Evolutionary conservation across 2,888 invertebrate species (phyloP).

Genomic region (Onchidella celtica): DNA sequence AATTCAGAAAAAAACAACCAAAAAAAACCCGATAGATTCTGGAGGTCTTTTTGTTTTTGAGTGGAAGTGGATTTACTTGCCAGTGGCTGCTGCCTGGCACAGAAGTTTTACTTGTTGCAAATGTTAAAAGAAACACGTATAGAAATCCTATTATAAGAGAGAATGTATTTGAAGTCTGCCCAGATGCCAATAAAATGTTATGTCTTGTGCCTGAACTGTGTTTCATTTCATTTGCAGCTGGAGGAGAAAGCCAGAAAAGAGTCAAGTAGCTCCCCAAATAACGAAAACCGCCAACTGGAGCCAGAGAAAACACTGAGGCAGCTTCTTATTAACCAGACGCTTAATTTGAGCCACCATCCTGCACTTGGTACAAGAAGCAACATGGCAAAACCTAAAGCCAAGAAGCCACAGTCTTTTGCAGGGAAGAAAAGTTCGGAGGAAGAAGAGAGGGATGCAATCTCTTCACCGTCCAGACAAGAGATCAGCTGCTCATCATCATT

Average conservation of each 20-base stretch:
- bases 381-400: slow-evolving; percentile 23
- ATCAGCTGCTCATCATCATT: slow-evolving; percentile 36
- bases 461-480: slow-evolving; percentile 15
- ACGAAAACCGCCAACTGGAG: slow-evolving; percentile 25
- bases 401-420: slow-evolving; percentile 19
- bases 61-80: too few species aligned
- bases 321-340: slow-evolving; percentile 24
- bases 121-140: too few species aligned
- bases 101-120: too few species aligned
- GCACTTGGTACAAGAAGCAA: slow-evolving; percentile 11
- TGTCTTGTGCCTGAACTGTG: not conserved
- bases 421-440: slow-evolving; percentile 13
- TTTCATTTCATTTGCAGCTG: slow-evolving; percentile 13
- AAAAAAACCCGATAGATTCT: too few species aligned
- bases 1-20: too few species aligned
- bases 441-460: not conserved
- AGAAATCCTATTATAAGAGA: too few species aligned
- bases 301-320: slow-evolving; percentile 36
- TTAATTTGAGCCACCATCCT: not conserved
- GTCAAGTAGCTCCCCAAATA: slow-evolving; percentile 11
- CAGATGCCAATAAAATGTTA: too few species aligned
- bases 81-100: too few species aligned
- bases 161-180: too few species aligned
- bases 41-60: too few species aligned
- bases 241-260: slow-evolving; percentile 46